A percentile compares a stretch with the other conserved stretches of the same genome.
Evolutionary conservation across 1,140 invertebrate species (phyloP).

Genomic region (Drosophila willistoni): DNA sequence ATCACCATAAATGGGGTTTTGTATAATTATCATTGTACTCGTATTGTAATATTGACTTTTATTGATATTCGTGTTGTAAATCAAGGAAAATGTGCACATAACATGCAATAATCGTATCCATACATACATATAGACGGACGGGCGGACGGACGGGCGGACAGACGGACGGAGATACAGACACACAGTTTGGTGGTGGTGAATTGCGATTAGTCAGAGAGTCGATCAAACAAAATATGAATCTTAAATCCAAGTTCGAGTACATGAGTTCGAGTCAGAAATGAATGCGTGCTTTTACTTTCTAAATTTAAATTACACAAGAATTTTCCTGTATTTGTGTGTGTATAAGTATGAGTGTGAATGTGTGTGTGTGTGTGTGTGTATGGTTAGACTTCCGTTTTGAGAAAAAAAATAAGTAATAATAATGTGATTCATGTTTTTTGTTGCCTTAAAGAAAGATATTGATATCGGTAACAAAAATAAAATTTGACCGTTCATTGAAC

Average conservation of each 20-base stretch:
- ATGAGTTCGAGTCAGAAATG: constrained; percentile 25
- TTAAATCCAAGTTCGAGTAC: background rate
- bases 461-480: constrained; percentile 59
- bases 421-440: constrained; percentile 52
- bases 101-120: constrained; percentile 39
- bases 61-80: constrained; percentile 73
- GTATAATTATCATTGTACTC: constrained; percentile 59
- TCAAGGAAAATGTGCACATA: constrained; percentile 68
- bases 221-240: background rate
- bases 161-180: constrained; percentile 43
- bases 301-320: constrained; percentile 72
- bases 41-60: constrained; percentile 66
- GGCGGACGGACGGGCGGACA: constrained; percentile 3
- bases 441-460: constrained; percentile 15
- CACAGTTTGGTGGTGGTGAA: constrained; percentile 14
- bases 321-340: constrained; percentile 26
- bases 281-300: constrained; percentile 71
- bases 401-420: constrained; percentile 25
- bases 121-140: constrained; percentile 23
- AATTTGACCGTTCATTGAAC: constrained; percentile 55
- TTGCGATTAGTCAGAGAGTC: constrained; percentile 11
- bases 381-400: constrained; percentile 65
- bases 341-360: constrained; percentile 13
- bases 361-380: constrained; percentile 14
- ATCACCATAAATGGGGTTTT: constrained; percentile 10